Conservation (phyloP, 2,888 invertebrate species). For the Coelinius sp. region DNA sequence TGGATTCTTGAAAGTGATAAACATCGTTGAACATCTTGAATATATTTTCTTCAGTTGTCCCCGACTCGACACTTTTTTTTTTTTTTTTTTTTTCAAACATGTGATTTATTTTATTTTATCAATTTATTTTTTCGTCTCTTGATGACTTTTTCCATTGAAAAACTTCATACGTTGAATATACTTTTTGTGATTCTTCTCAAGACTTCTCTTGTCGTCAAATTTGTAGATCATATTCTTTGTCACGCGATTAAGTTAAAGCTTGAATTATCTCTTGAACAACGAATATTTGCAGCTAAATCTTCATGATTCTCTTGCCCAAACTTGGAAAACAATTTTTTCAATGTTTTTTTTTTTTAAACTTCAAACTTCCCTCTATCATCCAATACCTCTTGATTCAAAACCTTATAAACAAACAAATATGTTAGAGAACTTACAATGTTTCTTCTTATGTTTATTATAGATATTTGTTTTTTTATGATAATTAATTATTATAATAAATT, state of each 20-base stretch:
- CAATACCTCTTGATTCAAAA: conserved; percentile 88
- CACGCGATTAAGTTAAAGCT: conserved; percentile 61
- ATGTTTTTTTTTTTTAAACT: conserved; percentile 65
- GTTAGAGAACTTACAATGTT: conserved; percentile 68
- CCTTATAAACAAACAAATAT: conserved; percentile 86
- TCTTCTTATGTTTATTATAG: conserved; percentile 46
- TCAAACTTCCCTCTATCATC: conserved; percentile 76
- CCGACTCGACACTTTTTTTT: conserved; percentile 48
- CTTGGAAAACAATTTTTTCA: conserved; percentile 59
- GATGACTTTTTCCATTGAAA: not conserved
- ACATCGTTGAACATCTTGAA: conserved; percentile 58
- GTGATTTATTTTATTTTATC: too few relatives aligned
- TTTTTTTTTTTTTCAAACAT: not conserved
- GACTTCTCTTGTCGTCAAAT: conserved; percentile 59
- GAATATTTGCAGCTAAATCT: conserved; percentile 61
- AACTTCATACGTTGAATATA: not conserved
- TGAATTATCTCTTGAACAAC: conserved; percentile 49
- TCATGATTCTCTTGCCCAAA: conserved; percentile 69
- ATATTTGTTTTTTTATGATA: conserved; percentile 37
- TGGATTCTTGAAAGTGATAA: conserved; percentile 57
- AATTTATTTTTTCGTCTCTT: not conserved
- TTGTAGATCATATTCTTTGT: conserved; percentile 70
- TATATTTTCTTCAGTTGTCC: conserved; percentile 38
- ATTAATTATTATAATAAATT: conserved; percentile 46
- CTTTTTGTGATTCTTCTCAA: conserved; percentile 56